Conservation (phyloP, 1,140 invertebrate species). For the Latrodectus geometricus region DNA sequence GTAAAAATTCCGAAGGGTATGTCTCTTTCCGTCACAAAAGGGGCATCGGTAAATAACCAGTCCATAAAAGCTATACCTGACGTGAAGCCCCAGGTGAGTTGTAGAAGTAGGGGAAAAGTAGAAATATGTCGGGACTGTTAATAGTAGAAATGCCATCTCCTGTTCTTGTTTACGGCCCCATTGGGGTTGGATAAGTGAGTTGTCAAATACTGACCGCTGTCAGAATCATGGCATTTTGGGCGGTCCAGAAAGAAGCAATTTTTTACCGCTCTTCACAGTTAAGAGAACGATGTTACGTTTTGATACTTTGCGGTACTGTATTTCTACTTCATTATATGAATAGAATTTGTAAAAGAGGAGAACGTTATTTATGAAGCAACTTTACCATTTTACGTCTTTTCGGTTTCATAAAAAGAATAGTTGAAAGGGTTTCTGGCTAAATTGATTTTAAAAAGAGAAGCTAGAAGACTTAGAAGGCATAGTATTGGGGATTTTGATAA, state of each 20-base stretch:
- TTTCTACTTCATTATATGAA: not conserved
- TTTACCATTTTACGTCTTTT: not conserved
- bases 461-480: too few species aligned
- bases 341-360: not conserved
- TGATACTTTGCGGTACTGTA: not conserved
- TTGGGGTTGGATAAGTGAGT: constrained; percentile 32
- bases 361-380: not conserved
- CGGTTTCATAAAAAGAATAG: too few species aligned
- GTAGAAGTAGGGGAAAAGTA: not conserved
- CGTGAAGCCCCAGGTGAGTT: constrained; percentile 7
- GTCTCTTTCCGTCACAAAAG: constrained; percentile 4
- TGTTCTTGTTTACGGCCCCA: constrained; percentile 32
- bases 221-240: not conserved
- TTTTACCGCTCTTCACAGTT: not conserved
- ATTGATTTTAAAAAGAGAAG: too few species aligned
- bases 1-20: not conserved
- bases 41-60: constrained; percentile 13
- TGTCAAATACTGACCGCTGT: constrained; percentile 35
- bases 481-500: too few species aligned
- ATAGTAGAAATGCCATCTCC: constrained; percentile 8
- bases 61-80: not conserved
- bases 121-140: not conserved
- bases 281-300: not conserved
- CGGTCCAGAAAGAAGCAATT: not conserved
- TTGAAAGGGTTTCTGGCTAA: too few species aligned